Evolutionary conservation across 1,140 invertebrate genomes (phyloP).

Genomic region (Aphaenogaster rudis): DNA sequence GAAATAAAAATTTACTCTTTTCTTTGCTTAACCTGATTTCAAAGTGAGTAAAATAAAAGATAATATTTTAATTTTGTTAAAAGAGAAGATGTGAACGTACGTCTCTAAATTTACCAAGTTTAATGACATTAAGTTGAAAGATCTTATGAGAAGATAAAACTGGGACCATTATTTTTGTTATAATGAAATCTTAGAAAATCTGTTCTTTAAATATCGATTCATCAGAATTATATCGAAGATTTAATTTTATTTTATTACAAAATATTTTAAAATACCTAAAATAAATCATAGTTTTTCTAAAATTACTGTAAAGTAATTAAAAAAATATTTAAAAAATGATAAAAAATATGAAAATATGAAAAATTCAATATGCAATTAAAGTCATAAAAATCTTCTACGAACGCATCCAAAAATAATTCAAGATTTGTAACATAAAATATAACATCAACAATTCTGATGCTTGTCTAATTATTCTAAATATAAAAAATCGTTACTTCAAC

Average conservation of each 20-base stretch:
- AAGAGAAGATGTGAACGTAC: constrained; percentile 16
- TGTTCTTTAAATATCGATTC: neutral
- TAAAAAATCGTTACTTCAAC: neutral
- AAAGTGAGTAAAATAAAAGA: constrained; percentile 38
- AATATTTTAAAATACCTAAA: neutral
- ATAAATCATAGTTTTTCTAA: neutral
- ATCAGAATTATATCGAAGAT: neutral
- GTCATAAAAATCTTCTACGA: neutral
- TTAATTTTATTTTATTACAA: constrained; percentile 10
- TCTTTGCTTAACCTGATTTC: constrained; percentile 10
- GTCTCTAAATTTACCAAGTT: constrained; percentile 24
- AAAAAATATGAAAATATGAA: neutral
- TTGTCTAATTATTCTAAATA: neutral
- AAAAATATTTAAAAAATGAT: neutral
- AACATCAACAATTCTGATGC: constrained; percentile 1
- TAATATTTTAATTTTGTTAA: constrained; percentile 60
- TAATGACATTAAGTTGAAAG: neutral
- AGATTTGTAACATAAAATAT: neutral
- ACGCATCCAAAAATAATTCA: neutral
- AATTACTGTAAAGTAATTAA: neutral
- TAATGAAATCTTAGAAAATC: neutral
- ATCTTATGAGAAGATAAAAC: neutral
- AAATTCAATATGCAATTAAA: neutral
- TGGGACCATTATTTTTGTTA: neutral
- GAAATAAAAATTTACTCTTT: constrained; percentile 41